Conservation (phyloP, 2,797 vertebrate species). For the Danio choprae region DNA sequence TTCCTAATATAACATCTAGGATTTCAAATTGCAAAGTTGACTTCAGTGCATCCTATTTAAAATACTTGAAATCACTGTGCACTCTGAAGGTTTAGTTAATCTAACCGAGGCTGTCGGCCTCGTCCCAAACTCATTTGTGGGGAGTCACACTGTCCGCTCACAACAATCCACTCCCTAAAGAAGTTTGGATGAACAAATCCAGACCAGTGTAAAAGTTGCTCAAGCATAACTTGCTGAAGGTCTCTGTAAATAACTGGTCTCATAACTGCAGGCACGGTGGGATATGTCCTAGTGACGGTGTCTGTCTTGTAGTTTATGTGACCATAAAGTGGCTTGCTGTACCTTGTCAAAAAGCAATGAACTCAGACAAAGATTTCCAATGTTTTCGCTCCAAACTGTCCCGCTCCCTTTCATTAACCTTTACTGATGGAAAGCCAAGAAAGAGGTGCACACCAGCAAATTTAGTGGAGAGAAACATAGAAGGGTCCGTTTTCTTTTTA, state of each 20-base stretch:
- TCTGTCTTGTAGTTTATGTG: slow-evolving; percentile 52
- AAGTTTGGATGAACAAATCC: slow-evolving; percentile 38
- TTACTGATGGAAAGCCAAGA: slow-evolving; percentile 59
- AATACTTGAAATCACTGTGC: slow-evolving; percentile 9
- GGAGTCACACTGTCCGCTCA: slow-evolving; percentile 25
- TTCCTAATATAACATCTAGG: not conserved
- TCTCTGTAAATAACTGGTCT: slow-evolving; percentile 54
- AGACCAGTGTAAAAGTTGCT: slow-evolving; percentile 42
- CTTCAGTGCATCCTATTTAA: not conserved
- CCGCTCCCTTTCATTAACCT: slow-evolving; percentile 63
- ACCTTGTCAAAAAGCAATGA: slow-evolving; percentile 59
- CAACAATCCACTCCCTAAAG: slow-evolving; percentile 30
- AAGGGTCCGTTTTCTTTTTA: slow-evolving; percentile 13
- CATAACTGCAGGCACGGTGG: slow-evolving; percentile 33
- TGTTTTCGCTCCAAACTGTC: slow-evolving; percentile 57
- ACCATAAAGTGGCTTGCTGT: slow-evolving; percentile 58
- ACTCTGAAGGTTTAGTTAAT: slow-evolving; percentile 14
- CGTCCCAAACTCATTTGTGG: slow-evolving; percentile 36
- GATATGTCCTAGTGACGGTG: slow-evolving; percentile 40
- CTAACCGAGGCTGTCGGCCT: slow-evolving; percentile 15
- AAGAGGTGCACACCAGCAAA: slow-evolving; percentile 41
- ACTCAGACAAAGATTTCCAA: slow-evolving; percentile 56
- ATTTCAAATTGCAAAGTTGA: not conserved
- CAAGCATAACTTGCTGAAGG: slow-evolving; percentile 35
- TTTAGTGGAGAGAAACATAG: slow-evolving; percentile 52